Conservation (phyloP, 2,113 vertebrate species). For the Sturnira hondurensis region DNA sequence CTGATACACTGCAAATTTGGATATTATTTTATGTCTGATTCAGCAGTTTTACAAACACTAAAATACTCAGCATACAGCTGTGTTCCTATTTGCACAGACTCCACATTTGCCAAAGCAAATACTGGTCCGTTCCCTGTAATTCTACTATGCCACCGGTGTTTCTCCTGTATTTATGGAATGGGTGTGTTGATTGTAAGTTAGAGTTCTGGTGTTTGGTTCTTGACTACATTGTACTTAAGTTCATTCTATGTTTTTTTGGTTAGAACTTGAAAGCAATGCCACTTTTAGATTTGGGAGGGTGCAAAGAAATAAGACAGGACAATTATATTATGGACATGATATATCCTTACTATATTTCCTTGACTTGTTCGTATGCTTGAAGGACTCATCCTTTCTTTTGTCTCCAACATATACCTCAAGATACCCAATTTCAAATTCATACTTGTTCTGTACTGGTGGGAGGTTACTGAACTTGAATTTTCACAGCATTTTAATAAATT, state of each 20-base stretch:
- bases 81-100: conserved; percentile 66
- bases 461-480: not conserved
- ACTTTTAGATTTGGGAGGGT: conserved; percentile 62
- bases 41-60: conserved; percentile 42
- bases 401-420: conserved; percentile 32
- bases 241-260: conserved; percentile 60
- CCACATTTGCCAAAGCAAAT: conserved; percentile 76
- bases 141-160: conserved; percentile 65
- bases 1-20: not conserved
- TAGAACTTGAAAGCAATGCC: conserved; percentile 68
- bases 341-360: not conserved
- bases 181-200: conserved; percentile 67
- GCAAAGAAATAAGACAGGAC: conserved; percentile 27
- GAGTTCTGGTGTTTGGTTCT: conserved; percentile 66
- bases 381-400: not conserved
- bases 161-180: conserved; percentile 71
- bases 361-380: not conserved
- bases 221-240: conserved; percentile 58
- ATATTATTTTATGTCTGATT: conserved; percentile 30
- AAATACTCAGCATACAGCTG: conserved; percentile 42
- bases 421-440: not conserved
- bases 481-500: not conserved
- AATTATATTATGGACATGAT: not conserved
- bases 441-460: not conserved
- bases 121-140: conserved; percentile 73